These are phyloP conservation scores for Copidosoma aretas DNA, from an alignment of 2,888 invertebrate genomes.

Conservation along the genomic window DNA sequence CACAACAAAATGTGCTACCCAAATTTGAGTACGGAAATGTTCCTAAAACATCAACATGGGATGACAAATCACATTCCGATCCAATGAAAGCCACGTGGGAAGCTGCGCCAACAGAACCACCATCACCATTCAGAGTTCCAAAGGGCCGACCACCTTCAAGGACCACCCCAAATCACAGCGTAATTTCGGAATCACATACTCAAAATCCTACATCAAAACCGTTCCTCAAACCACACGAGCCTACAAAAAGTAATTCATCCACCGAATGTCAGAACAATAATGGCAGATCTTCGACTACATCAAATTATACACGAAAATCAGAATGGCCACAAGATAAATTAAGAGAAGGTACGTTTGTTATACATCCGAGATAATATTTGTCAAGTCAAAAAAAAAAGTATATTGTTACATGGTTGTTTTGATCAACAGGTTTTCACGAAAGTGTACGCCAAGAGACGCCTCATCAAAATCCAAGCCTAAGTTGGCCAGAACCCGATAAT, in stretches of 20 bases:
- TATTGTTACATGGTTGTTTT: not conserved
- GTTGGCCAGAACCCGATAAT: constrained; percentile 56
- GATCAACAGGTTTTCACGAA: constrained; percentile 31
- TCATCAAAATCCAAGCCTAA: constrained; percentile 48
- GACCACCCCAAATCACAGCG: constrained; percentile 64
- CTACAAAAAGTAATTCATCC: constrained; percentile 62
- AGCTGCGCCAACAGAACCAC: constrained; percentile 56
- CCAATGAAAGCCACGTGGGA: constrained; percentile 48
- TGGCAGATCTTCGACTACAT: constrained; percentile 40
- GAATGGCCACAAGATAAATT: constrained; percentile 54
- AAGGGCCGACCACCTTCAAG: constrained; percentile 72
- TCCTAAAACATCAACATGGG: constrained; percentile 39
- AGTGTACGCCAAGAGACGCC: constrained; percentile 45
- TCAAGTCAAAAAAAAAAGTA: not conserved
- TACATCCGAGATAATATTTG: not conserved
- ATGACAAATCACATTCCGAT: constrained; percentile 44
- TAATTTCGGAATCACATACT: constrained; percentile 64
- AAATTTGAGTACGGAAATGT: constrained; percentile 28
- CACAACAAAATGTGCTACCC: constrained; percentile 9
- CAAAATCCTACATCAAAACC: constrained; percentile 60
- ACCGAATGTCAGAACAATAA: constrained; percentile 45
- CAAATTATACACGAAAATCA: constrained; percentile 45
- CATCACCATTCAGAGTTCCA: constrained; percentile 70
- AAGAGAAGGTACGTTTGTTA: constrained; percentile 46
- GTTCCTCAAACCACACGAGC: constrained; percentile 71